Evolutionary conservation across 2,797 vertebrate genomes (phyloP), one percentile per base, ranked within the genome.

Genomic region (Chelmon rostratus): DNA sequence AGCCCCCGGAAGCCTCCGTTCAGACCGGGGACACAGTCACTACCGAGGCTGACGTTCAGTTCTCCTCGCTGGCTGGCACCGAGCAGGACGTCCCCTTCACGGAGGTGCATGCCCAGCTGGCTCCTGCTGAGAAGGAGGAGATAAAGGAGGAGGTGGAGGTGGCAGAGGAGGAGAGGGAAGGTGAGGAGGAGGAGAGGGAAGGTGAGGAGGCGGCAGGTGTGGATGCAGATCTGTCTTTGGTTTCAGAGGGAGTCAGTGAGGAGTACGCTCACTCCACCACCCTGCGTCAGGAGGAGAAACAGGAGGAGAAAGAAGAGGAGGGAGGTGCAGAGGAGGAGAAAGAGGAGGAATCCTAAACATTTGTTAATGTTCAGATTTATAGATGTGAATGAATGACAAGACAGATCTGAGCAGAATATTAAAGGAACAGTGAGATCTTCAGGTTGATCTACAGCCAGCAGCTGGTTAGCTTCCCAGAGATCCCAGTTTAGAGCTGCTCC

Each of bases 31-130:
- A 79, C 23, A 61, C 64, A 0, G 33, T 88, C n/a, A 35, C 31
- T 3, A 28, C 78, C 0, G 82, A 91, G n/a, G 87, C 83, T 4
- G 65, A 93, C 1, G 37, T 94, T 25, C 96, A 96, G 86, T 86
- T 95, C 28, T 93, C 88, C 12, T 89, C 93, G 0, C 77, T 93
- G 25, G 92, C 89, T 46, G 69, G 66, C 1, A 35, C 82, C 0
- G 89, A 94, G 50, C 94, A 95, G 31, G 95, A 95, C 0, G 18
- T 79, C 44, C 86, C 96, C 0, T 94, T 96, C 0, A 83, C 91
- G 0, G 94, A 97, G 82, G 93, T 94, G 49, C 95, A 95, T 5
- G 92, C 96, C 0, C 94, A 96, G 44, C 79, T 94, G 67, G 92
- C 94, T 42, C 82, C 94, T 63, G 87, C 0, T 38, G 95, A 95